Conservation (phyloP, 2,888 invertebrate genomes). For the Mythimna lalbum region DNA sequence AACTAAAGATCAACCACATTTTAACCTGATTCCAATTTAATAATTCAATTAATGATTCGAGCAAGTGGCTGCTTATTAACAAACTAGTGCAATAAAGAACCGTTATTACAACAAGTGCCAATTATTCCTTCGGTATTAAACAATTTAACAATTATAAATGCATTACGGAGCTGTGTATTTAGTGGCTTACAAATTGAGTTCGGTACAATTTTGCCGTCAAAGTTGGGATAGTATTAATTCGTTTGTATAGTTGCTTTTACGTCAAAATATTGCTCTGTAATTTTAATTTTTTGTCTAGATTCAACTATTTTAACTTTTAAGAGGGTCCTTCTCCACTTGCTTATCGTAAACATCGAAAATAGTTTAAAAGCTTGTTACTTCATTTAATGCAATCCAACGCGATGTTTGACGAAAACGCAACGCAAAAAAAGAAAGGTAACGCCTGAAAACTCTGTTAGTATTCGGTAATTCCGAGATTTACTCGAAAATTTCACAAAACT, state of each 20-base stretch:
- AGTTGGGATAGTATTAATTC: slow-evolving; percentile 10
- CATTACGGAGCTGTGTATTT: slow-evolving; percentile 51
- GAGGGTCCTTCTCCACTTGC: too few species aligned
- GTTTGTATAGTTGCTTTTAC: slow-evolving; percentile 24
- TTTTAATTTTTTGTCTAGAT: not conserved
- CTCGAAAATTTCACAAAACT: too few species aligned
- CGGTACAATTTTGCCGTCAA: slow-evolving; percentile 45
- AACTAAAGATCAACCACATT: not conserved
- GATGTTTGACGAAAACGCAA: too few species aligned
- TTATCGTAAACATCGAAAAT: too few species aligned
- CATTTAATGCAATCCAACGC: too few species aligned
- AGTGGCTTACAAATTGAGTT: slow-evolving; percentile 39
- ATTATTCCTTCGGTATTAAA: slow-evolving; percentile 59
- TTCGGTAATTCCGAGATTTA: too few species aligned
- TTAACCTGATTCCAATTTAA: slow-evolving; percentile 30
- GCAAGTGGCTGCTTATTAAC: slow-evolving; percentile 26
- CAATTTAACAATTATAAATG: slow-evolving; percentile 67
- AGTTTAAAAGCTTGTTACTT: too few species aligned
- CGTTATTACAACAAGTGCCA: slow-evolving; percentile 40
- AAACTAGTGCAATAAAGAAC: slow-evolving; percentile 24
- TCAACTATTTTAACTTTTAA: too few species aligned
- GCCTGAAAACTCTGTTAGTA: too few species aligned
- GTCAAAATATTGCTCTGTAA: slow-evolving; percentile 19
- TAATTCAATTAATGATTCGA: slow-evolving; percentile 38
- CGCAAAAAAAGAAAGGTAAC: too few species aligned